Percentiles rank a stretch among this genome's conserved stretches.
These are phyloP conservation scores for Zapus hudsonius DNA, from an alignment of 2,113 vertebrate genomes.

Conservation along the genomic window DNA sequence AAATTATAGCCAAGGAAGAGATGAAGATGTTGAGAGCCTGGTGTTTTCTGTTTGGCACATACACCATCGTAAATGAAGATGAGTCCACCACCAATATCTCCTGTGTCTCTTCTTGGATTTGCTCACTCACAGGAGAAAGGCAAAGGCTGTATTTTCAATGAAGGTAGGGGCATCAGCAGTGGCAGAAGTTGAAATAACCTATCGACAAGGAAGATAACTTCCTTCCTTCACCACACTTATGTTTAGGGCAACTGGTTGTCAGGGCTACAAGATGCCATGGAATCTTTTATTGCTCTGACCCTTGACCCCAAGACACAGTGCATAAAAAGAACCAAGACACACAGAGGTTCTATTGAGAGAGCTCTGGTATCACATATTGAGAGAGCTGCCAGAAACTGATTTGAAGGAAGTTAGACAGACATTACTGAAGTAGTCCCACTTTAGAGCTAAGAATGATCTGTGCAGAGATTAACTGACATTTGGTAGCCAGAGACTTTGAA, in stretches of 20 bases:
- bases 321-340: neutral
- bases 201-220: neutral
- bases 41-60: neutral
- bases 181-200: neutral
- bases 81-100: neutral
- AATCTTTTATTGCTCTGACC: conserved; percentile 56
- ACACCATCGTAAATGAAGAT: neutral
- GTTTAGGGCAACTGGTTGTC: neutral
- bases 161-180: neutral
- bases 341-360: neutral
- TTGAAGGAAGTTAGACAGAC: neutral
- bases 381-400: too few relatives aligned
- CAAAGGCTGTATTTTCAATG: neutral
- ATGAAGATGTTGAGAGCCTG: conserved; percentile 27
- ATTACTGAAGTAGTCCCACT: neutral
- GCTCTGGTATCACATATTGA: neutral
- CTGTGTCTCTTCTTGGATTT: neutral
- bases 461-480: neutral
- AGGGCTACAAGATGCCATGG: conserved; percentile 45
- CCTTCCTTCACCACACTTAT: neutral
- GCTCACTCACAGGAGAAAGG: neutral
- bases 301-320: conserved; percentile 34
- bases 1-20: conserved; percentile 32
- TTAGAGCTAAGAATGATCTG: neutral
- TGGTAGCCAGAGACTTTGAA: neutral